Conservation (phyloP, 1,140 invertebrate species). For the Tribolium castaneum region DNA sequence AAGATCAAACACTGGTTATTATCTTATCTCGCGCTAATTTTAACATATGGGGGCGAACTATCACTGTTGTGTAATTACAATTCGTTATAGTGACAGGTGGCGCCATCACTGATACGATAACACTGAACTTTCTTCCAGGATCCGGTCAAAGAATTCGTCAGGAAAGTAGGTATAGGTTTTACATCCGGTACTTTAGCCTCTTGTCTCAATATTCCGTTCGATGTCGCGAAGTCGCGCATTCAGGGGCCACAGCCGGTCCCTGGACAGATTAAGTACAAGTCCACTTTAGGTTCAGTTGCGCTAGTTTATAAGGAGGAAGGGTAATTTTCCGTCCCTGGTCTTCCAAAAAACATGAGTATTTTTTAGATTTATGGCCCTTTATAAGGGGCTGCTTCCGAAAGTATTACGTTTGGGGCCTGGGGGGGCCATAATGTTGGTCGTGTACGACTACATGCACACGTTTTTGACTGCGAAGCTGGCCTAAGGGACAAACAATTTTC, state of each 20-base stretch:
- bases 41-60: not conserved
- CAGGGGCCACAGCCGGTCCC: slow-evolving; percentile 87
- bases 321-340: slow-evolving; percentile 65
- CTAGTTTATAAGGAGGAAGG: slow-evolving; percentile 90
- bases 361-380: slow-evolving; percentile 82
- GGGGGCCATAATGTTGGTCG: slow-evolving; percentile 90
- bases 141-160: slow-evolving; percentile 73
- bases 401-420: slow-evolving; percentile 90
- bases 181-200: slow-evolving; percentile 85
- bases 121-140: slow-evolving; percentile 68
- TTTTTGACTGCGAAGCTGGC: slow-evolving; percentile 72
- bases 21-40: slow-evolving; percentile 9
- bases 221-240: slow-evolving; percentile 95
- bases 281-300: slow-evolving; percentile 78
- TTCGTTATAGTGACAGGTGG: not conserved
- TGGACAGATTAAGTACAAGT: slow-evolving; percentile 80
- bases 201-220: slow-evolving; percentile 93
- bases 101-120: not conserved
- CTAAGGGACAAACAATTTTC: slow-evolving; percentile 18
- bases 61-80: not conserved
- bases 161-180: slow-evolving; percentile 85
- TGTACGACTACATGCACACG: slow-evolving; percentile 83
- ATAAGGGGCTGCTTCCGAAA: slow-evolving; percentile 93
- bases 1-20: not conserved
- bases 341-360: too few species aligned